Base-by-base conservation (phyloP, 1,140 invertebrate species). In the Cecropterus lyciades region DNA sequence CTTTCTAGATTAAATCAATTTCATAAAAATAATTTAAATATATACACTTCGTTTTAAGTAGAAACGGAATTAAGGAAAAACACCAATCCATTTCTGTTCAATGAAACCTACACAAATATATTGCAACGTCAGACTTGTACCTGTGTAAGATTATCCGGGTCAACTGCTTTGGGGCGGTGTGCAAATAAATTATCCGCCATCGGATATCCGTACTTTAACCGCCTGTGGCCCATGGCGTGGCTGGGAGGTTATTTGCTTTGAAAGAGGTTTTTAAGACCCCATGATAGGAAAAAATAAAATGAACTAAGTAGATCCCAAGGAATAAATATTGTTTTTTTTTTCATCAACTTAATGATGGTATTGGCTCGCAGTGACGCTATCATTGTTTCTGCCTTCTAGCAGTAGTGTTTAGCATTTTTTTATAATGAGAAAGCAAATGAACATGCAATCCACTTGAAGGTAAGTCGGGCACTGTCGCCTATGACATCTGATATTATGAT, bases 131-230 rank as follows among this genome's bases (percentile, higher is more conserved):
- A 15, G 51, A 46, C 53, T 8, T 59, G 52, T 42, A 65, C 55
- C 64, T 60, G 65, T 51, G 65, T 68, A 55, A 71, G 75, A 72
- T 72, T 82, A 82, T 80, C 73, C 76, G 73, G 77, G 75, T 82
- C 79, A 79, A 80, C 75, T 67, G 75, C 66, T 66, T 43, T 40
- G 74, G 72, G 65, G 65, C 73, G 68, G 74, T 72, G 72, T 75
- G 77, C 79, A 84, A 84, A 84, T 84, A 80, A 82, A 84, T 82
- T 84, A 77, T 75, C 75, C 70, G 68, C 69, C 65, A 80, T 75
- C 75, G 71, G 75, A 81, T 77, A 78, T 81, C 70, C 79, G 70
- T 65, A 66, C 70, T 79, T 67, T 65, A 68, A 65, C 64, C 69
- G 62, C 46, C 43, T 72, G 49, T 24, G 43, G 52, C 37, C 17